Base-by-base conservation (phyloP, 2,113 vertebrate genomes). In the Ammodytes marinus region DNA sequence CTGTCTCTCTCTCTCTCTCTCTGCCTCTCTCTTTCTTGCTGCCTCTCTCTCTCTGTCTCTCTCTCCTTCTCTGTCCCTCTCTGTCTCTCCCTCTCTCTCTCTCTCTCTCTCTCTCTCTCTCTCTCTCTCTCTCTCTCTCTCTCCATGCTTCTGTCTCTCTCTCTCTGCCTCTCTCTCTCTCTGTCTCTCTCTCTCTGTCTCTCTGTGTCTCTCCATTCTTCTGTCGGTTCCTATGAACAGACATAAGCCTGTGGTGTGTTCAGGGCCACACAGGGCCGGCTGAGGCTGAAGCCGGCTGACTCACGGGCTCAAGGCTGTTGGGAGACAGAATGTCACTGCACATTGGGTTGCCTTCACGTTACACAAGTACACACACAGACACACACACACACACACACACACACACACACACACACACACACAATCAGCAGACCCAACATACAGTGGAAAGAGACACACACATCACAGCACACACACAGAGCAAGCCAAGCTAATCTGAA, bases 311-410 rank as follows among this genome's bases (percentile, higher is more conserved):
- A 89, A 50, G 77, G 86, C 87, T 89, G 73, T 80, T 85, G 85
- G 80, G 79, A 82, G 86, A 86, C 86, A 92, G 90, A 93, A 93
- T 91, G 91, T 92, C 91, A 92, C 77, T 89, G 88, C 90, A 70
- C 92, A 94, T 91, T 70, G 80, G 69, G 84, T 55, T 83, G 82
- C 80, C 76, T 84, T 79, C 70, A 55, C 6, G 59, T 84, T 78
- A 84, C 78, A 83, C 88, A 81, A 78, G 67, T 43, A 13, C 83
- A 68, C 71, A 50, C 75, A 69, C 73, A 74, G n/a, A 68, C 53
- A 79, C 59, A 57, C 46, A 54, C 58, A 73, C 60, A 83, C 27
- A 84, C 78, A 83, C 88, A 81, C 76, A 64, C 46, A 13, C 83
- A 68, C 71, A 50, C 75, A 69, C 73, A 74, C n/a, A 68, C 53